phyloP scores from a whole-genome alignment of 2,797 vertebrate species.

The Heliangelus exortis region DNA sequence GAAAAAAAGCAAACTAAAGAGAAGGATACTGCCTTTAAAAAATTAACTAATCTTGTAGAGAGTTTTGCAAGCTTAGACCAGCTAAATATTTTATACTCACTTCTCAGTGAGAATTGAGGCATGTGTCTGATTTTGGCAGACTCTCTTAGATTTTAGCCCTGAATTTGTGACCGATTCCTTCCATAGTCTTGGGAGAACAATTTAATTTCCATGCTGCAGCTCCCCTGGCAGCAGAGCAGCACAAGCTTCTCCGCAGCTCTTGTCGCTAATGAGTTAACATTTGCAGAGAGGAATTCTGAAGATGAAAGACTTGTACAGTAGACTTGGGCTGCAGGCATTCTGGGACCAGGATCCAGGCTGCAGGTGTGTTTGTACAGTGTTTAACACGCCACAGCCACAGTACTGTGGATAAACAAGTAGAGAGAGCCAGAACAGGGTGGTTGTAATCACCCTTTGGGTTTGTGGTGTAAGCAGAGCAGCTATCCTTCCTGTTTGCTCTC shows the following conservation, averaged over 20 bases:
- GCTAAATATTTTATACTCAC: background rate
- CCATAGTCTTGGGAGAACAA: background rate
- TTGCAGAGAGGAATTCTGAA: background rate
- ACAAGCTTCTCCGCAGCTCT: background rate
- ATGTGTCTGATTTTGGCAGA: background rate
- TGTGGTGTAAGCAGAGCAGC: background rate
- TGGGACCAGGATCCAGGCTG: background rate
- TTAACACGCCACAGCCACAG: background rate
- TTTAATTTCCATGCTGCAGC: background rate
- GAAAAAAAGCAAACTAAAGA: background rate
- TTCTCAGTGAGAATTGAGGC: background rate
- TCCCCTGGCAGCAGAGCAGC: background rate
- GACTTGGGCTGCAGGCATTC: background rate
- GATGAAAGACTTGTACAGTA: background rate
- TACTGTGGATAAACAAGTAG: background rate
- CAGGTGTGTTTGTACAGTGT: conserved; percentile 50
- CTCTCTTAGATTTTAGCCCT: background rate
- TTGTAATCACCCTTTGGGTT: background rate
- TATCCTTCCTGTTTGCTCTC: background rate
- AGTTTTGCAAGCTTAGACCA: background rate
- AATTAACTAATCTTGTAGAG: background rate
- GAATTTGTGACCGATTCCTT: background rate
- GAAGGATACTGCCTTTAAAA: background rate
- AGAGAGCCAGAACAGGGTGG: background rate
- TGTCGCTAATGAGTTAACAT: background rate